Evolutionary conservation across 2,888 invertebrate genomes (phyloP).

Genomic region (Ephialtes manifestator): DNA sequence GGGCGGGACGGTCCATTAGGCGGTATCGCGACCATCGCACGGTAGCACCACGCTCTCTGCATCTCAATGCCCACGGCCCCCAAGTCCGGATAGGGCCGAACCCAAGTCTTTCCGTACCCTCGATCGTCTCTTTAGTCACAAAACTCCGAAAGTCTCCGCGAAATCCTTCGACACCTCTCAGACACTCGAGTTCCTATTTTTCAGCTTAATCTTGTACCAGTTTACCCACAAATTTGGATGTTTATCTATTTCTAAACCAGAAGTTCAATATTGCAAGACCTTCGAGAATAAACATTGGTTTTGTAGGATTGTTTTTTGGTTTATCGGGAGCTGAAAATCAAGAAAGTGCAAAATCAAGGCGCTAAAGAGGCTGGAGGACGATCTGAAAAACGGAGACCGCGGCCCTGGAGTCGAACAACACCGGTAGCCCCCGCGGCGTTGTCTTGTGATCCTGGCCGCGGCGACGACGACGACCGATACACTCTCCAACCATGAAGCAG

Average conservation of each 20-base stretch:
- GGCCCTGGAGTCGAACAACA: slow-evolving; percentile 81
- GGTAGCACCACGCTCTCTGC: slow-evolving; percentile 86
- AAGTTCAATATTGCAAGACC: neutral
- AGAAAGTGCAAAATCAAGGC: neutral
- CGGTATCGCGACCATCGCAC: slow-evolving; percentile 86
- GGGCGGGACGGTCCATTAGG: slow-evolving; percentile 86
- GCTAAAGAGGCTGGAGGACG: slow-evolving; percentile 19
- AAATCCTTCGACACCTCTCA: slow-evolving; percentile 72
- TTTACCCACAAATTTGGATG: slow-evolving; percentile 1
- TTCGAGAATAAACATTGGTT: neutral
- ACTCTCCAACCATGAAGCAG: slow-evolving; percentile 54
- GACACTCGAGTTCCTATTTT: slow-evolving; percentile 24
- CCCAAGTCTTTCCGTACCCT: slow-evolving; percentile 71
- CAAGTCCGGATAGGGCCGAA: slow-evolving; percentile 75
- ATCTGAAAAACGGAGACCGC: slow-evolving; percentile 62
- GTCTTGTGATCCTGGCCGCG: slow-evolving; percentile 78
- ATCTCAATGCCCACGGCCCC: slow-evolving; percentile 83
- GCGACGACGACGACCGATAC: slow-evolving; percentile 59
- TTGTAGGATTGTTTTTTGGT: neutral
- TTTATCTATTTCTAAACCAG: neutral
- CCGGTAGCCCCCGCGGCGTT: slow-evolving; percentile 83
- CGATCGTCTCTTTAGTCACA: slow-evolving; percentile 45
- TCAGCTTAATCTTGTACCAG: slow-evolving; percentile 13
- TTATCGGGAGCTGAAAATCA: neutral
- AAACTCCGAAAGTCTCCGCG: slow-evolving; percentile 51